Percentiles rank a stretch among this genome's conserved stretches.
These are phyloP conservation scores for Pygoscelis adeliae DNA, from an alignment of 2,113 vertebrate genomes.

Conservation along the genomic window DNA sequence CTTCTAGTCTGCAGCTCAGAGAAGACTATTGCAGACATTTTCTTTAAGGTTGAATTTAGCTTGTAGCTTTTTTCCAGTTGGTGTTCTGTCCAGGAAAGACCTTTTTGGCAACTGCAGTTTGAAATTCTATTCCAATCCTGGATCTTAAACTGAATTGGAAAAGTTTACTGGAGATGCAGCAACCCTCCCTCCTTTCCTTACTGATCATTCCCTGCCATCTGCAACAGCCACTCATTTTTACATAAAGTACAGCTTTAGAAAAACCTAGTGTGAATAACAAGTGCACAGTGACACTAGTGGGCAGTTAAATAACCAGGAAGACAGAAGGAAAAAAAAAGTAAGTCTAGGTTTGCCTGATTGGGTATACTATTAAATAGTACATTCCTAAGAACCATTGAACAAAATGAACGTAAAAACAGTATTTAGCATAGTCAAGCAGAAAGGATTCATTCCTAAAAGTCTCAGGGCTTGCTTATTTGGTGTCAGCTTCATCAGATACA, in stretches of 20 bases:
- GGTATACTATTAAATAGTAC: background rate
- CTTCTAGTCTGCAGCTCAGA: background rate
- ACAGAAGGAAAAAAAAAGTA: background rate
- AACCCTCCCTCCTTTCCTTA: background rate
- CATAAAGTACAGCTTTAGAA: background rate
- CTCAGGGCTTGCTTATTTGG: background rate
- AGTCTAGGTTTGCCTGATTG: background rate
- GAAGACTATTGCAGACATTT: background rate
- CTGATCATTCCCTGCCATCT: background rate
- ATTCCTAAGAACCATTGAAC: background rate
- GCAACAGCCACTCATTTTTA: background rate
- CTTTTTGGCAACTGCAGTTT: background rate
- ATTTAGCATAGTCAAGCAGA: background rate
- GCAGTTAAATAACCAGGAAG: background rate
- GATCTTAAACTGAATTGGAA: background rate
- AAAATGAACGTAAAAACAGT: background rate
- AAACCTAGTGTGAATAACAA: background rate
- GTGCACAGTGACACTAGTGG: background rate
- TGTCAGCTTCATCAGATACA: background rate
- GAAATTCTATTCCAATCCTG: background rate
- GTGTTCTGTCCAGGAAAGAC: slow-evolving; percentile 4
- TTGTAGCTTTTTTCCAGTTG: background rate
- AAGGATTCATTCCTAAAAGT: background rate
- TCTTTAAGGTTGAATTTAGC: background rate
- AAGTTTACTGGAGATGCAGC: background rate